Base-by-base conservation (phyloP, 2,797 vertebrate species). In the Trachurus trachurus region DNA sequence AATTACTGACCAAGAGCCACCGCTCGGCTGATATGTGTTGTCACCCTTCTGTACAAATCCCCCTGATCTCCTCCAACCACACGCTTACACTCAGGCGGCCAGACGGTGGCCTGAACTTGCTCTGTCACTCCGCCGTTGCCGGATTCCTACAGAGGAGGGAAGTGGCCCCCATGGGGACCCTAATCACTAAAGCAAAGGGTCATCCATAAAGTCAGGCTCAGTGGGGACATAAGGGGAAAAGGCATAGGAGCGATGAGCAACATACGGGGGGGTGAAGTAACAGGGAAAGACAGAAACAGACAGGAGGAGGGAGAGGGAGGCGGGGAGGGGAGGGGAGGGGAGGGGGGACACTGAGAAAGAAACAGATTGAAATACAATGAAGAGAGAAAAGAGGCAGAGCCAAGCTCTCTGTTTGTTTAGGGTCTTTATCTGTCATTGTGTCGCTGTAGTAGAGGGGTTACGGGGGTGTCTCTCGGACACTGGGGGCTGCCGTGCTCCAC, bases 181-280 rank as follows among this genome's bases (percentile, higher is more conserved):
- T 93, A 90, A 92, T 92, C 88, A 85, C 90, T 85, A 91, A 88
- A 91, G 92, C 90, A 91, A 90, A 91, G 90, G 92, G 91, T 93
- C 90, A 92, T 93, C 91, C 87, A 93, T 94, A 92, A 94, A 89
- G 88, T 84, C 76, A 74, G 83, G 78, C 88, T 92, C 91, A 77
- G 87, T 90, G 86, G 91, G 91, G 93, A 93, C 92, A 92, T 89
- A 85, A 89, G 86, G 81, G 82, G 83, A 65, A 89, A 89, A 89
- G 91, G 89, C 85, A 88, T 82, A 88, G 77, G 84, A 87, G 85
- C 88, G 79, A 88, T 84, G 87, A 87, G 88, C 86, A 85, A 81
- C 85, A 84, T 75, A 82, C 67, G 87, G 85, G 76, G 87, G 86
- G 85, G 83, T 89, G 89, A 91, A 85, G 90, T 87, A 89, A 91